Evolutionary conservation across 35 echinoderm and acorn worm species (phyloP), one percentile per base, ranked within the genome.

Genomic region (Acanthaster planci): DNA sequence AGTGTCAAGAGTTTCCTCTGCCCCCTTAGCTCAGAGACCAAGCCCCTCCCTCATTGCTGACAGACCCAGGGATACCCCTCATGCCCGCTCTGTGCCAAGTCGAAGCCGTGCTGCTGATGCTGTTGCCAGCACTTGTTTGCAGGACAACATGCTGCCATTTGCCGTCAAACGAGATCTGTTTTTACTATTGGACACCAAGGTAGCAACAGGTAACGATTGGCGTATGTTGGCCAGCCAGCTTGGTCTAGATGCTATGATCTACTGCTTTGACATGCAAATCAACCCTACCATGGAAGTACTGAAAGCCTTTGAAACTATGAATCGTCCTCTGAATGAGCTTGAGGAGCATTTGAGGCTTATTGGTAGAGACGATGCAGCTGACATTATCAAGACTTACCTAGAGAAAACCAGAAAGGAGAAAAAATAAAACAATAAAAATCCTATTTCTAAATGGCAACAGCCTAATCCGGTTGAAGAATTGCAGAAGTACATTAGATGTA

Each of bases 211-310:
- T 0, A 90, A 90, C 21, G 89, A 94, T 78, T 94, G 92, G 92
- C 55, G 88, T 21, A 90, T 90, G 59, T 76, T 94, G 22, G 92
- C 92, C n/a, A 82, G 57, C 38, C 78, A 90, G 18, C 77, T 94
- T 23, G 92, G 92, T 0, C 44, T 94, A 32, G 89, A 87, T 12
- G 64, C 76, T n/a, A 84, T 80, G 19, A 86, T 94, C 47, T 80
- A 85, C 38, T 76, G 60, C 51, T 78, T 94, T 8, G 55, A 42
- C 4, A 64, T n/a, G 8, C 86, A 85, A 40, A 67, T 77, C 5
- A 90, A 80, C 38, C 92, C 92, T 8, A 90, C 92, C 0, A 87
- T 94, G 47, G 80, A 85, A 0, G 84, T 94, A 7, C 68, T 94
- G 30, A 86, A 90, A 21, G 82, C 59, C 37, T 90, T 80, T 51